Base-by-base conservation (phyloP, 2,888 invertebrate genomes). In the Gandaritis pyraliata region DNA sequence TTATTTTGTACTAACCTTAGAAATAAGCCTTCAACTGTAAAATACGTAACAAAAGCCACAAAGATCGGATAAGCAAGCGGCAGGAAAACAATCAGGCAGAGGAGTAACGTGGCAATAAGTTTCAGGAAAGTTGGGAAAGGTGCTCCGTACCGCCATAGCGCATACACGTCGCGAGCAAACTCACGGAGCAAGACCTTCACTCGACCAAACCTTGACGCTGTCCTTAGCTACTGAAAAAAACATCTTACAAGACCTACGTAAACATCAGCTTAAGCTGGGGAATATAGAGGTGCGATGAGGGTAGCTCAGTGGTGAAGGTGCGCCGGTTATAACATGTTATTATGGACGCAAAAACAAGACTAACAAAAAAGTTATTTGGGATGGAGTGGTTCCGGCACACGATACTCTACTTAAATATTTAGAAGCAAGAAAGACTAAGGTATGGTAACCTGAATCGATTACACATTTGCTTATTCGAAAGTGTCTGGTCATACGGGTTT, bases 81-180 rank as follows among this genome's bases (percentile, higher is more conserved):
- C 75, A 93, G 71, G 16, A 87, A 52, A 29, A 84, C 82, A 6
- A 91, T 66, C 41, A 90, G 75, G 63, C 87, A 87, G 11, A 93
- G 79, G n/a, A 89, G 59, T 41, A 90, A 65, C 6, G 91, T 86
- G 64, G 85, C 89, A 55, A 92, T 83, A 41, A 92, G 81, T 65
- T 93, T 93, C 57, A 92, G 84, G 74, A 93, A 88, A 38, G 92
- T 92, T 12, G 92, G 92, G 75, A 92, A 91, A 0, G 92, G 89
- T 11, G 92, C 88, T 15, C 92, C 90, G 67, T 92, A 88, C 49
- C 82, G 85, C 92, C 92, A 93, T 39, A 93, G 74, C 0, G 87
- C 73, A 49, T 74, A 75, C 6, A 93, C 81, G 69, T 93, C 92
- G 39, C 77, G 67, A 5, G 75, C 76, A 65, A 92, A 92, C 72